Evolutionary conservation across 2,113 vertebrate species (phyloP).

Genomic region (Muntiacus reevesi): DNA sequence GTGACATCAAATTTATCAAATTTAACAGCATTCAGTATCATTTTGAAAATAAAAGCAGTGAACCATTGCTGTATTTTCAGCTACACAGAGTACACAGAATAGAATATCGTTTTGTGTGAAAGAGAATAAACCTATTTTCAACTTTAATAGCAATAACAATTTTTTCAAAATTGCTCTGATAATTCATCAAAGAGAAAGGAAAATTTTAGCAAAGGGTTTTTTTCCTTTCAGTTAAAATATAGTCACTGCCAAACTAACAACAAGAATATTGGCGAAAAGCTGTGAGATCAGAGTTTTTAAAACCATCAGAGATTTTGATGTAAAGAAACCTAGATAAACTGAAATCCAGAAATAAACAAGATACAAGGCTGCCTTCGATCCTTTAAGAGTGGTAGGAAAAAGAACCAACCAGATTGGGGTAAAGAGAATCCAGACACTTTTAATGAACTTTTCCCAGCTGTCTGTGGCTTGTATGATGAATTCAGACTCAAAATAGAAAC

Average conservation of each 20-base stretch:
- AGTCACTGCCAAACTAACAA: neutral
- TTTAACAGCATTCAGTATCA: neutral
- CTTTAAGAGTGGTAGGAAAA: neutral
- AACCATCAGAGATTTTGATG: neutral
- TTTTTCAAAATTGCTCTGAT: neutral
- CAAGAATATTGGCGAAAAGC: neutral
- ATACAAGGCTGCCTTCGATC: neutral
- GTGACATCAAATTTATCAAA: neutral
- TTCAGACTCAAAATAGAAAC: neutral
- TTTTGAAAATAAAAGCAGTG: neutral
- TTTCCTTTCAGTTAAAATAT: neutral
- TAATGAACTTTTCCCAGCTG: neutral
- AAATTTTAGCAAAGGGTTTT: neutral
- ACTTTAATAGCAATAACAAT: neutral
- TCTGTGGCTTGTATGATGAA: neutral
- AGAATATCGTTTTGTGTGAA: neutral
- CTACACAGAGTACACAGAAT: neutral
- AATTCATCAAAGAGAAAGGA: neutral
- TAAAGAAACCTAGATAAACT: neutral
- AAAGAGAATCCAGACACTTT: neutral
- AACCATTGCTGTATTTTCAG: neutral
- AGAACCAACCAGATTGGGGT: neutral
- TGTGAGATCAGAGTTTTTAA: neutral
- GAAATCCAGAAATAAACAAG: neutral
- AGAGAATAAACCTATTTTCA: neutral